Evolutionary conservation across 2,797 vertebrate species (phyloP).

Genomic region (Anas capensis): DNA sequence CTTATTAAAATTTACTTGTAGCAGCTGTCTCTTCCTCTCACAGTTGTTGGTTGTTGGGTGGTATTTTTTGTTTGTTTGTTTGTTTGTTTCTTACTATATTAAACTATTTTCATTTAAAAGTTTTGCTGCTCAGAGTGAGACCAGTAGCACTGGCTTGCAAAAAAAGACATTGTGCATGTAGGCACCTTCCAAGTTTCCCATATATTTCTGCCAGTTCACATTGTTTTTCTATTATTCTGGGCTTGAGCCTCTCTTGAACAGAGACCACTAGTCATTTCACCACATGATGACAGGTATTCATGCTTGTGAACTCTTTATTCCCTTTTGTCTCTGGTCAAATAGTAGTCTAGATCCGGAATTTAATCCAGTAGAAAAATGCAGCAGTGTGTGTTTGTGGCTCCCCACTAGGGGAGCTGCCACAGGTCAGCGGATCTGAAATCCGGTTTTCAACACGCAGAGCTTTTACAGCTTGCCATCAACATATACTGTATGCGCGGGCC

Average conservation of each 20-base stretch:
- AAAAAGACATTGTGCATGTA: slow-evolving; percentile 18
- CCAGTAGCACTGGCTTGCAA: slow-evolving; percentile 48
- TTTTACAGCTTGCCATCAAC: slow-evolving; percentile 30
- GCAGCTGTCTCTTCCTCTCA: slow-evolving; percentile 61
- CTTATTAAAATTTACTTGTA: slow-evolving; percentile 57
- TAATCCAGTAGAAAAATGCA: slow-evolving; percentile 54
- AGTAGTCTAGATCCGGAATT: slow-evolving; percentile 16
- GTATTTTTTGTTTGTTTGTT: neutral
- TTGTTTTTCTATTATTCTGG: slow-evolving; percentile 48
- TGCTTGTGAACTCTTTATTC: slow-evolving; percentile 34
- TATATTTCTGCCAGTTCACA: slow-evolving; percentile 48
- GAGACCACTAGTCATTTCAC: slow-evolving; percentile 42
- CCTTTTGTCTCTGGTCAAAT: slow-evolving; percentile 47
- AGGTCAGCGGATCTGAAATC: slow-evolving; percentile 52
- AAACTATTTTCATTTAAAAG: slow-evolving; percentile 39
- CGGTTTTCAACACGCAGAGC: slow-evolving; percentile 32
- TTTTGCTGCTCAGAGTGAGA: slow-evolving; percentile 17
- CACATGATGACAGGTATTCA: slow-evolving; percentile 69
- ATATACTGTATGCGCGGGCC: neutral
- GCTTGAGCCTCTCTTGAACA: slow-evolving; percentile 11
- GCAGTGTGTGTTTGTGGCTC: slow-evolving; percentile 21
- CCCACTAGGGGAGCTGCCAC: slow-evolving; percentile 48
- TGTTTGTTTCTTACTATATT: slow-evolving; percentile 13
- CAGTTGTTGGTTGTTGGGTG: neutral
- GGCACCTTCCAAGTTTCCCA: slow-evolving; percentile 64